A percentile compares a stretch with the other conserved stretches of the same genome.
phyloP scores from a whole-genome alignment of 2,888 invertebrate species.

The Drosophila mercatorum region DNA sequence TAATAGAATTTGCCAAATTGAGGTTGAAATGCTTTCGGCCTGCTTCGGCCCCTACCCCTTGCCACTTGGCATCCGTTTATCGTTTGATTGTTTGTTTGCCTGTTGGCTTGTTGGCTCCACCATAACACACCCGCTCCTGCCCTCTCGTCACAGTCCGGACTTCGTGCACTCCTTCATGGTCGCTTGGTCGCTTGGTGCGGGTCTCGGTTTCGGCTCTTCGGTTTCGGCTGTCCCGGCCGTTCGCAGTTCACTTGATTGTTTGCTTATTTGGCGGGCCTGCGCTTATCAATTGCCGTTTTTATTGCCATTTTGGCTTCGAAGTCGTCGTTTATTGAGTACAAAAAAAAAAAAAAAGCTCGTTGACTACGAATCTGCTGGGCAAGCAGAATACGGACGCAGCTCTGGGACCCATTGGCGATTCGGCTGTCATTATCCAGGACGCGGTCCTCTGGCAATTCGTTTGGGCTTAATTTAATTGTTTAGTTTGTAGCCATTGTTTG shows the following conservation, averaged over 20 bases:
- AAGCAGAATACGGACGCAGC: conserved; percentile 25
- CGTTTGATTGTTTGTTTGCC: conserved; percentile 79
- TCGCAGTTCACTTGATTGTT: conserved; percentile 66
- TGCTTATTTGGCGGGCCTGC: conserved; percentile 70
- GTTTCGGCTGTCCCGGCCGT: conserved; percentile 25
- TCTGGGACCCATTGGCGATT: conserved; percentile 34
- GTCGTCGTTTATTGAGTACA: conserved; percentile 66
- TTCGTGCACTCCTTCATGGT: conserved; percentile 26
- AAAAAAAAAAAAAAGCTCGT: conserved; percentile 41
- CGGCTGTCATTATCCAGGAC: conserved; percentile 32
- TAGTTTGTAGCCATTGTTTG: conserved; percentile 74
- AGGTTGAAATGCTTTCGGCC: conserved; percentile 81
- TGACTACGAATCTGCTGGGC: conserved; percentile 46
- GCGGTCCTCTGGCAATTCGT: conserved; percentile 29
- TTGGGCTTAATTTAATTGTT: conserved; percentile 74
- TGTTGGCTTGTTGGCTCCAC: conserved; percentile 51
- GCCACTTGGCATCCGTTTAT: conserved; percentile 76
- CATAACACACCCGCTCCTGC: not conserved
- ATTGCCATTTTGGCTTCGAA: conserved; percentile 72
- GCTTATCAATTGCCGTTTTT: conserved; percentile 79
- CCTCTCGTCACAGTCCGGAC: not conserved
- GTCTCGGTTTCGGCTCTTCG: conserved; percentile 31
- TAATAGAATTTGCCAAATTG: conserved; percentile 84
- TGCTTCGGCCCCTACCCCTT: conserved; percentile 23
- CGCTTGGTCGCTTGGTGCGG: conserved; percentile 7